phyloP scores from a whole-genome alignment of 2,797 vertebrate species.

The Enteromius afrohamiltoni region DNA sequence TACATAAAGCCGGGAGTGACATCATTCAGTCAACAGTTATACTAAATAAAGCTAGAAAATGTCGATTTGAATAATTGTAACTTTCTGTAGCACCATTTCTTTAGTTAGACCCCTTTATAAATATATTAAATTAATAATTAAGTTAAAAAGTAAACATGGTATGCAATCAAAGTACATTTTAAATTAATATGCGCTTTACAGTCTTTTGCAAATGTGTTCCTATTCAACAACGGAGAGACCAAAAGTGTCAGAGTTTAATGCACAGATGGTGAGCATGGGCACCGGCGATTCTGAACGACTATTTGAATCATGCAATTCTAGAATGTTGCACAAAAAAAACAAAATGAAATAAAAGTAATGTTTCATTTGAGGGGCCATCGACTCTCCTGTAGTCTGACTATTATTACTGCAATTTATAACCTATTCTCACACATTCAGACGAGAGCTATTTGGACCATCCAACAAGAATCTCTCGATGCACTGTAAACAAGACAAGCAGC shows the following conservation, averaged over 20 bases:
- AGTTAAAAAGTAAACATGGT: not conserved
- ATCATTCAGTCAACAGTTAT: not conserved
- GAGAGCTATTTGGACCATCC: slow-evolving; percentile 63
- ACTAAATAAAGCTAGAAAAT: not conserved
- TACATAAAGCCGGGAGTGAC: too few species aligned
- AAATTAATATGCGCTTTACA: not conserved
- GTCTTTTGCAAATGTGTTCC: not conserved
- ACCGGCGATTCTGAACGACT: not conserved
- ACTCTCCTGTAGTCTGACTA: not conserved
- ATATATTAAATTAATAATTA: too few species aligned
- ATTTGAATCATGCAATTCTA: not conserved
- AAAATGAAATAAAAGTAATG: not conserved
- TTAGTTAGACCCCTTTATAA: not conserved
- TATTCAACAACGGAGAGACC: not conserved
- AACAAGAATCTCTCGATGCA: slow-evolving; percentile 46
- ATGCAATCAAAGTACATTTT: not conserved
- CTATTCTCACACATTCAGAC: slow-evolving; percentile 64
- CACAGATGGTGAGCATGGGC: not conserved
- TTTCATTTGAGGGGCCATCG: not conserved
- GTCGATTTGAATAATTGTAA: not conserved
- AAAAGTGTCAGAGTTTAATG: not conserved
- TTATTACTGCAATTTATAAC: slow-evolving; percentile 34
- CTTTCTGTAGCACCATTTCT: not conserved
- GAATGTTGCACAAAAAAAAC: not conserved
- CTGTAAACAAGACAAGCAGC: slow-evolving; percentile 63